phyloP scores from a whole-genome alignment of 2,113 vertebrate genomes.

The Corydoras sp. region DNA sequence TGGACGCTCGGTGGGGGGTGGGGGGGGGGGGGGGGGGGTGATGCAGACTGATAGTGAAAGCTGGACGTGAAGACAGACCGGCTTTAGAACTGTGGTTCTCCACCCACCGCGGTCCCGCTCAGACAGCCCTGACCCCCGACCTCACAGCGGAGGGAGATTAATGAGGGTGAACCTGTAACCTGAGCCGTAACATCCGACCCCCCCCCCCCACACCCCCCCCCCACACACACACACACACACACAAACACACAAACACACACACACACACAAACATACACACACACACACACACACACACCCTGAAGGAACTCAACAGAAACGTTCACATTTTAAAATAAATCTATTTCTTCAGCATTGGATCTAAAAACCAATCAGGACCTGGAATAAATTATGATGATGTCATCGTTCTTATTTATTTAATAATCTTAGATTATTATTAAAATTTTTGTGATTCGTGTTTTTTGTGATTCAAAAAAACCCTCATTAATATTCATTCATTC shows the following conservation, averaged over 20 bases:
- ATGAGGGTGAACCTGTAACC: slow-evolving; percentile 41
- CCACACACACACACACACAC: slow-evolving; percentile 15
- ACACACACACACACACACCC: not conserved
- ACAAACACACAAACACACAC: no score
- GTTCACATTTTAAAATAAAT: no score
- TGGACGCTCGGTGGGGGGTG: slow-evolving; percentile 6
- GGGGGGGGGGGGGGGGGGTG: slow-evolving; percentile 2
- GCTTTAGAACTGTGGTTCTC: slow-evolving; percentile 25
- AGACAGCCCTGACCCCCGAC: slow-evolving; percentile 38
- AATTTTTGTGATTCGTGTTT: no score
- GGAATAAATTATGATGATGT: no score
- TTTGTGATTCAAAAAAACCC: no score
- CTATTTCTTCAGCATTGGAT: no score
- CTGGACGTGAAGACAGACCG: slow-evolving; percentile 29
- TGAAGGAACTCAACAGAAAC: no score
- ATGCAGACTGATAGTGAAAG: slow-evolving; percentile 11
- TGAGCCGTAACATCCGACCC: slow-evolving; percentile 39
- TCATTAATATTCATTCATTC: no score
- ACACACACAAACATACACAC: not conserved
- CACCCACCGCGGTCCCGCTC: slow-evolving; percentile 32
- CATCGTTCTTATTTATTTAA: no score
- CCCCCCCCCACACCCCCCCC: slow-evolving; percentile 6
- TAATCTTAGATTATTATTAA: no score
- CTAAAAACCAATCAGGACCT: no score
- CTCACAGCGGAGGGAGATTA: slow-evolving; percentile 37